Percentiles rank a stretch among this genome's conserved stretches.
Conservation (phyloP, 1,140 invertebrate species). For the Drosophila sturtevanti region DNA sequence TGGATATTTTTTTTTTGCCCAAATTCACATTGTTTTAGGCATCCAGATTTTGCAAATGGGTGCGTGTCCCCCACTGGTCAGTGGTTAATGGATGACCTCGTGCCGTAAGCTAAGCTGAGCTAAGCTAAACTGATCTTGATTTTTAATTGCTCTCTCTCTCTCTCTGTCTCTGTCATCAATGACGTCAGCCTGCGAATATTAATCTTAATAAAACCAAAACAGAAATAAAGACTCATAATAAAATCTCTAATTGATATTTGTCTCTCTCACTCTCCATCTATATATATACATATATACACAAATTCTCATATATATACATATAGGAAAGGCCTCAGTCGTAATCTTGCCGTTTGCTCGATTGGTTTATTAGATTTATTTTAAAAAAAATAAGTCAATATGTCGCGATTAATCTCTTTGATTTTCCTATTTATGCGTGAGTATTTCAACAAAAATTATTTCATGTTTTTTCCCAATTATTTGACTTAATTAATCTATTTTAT, state of each 20-base stretch:
- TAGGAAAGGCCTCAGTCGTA: conserved; percentile 34
- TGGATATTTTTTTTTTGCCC: too few species aligned
- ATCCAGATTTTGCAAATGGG: conserved; percentile 13
- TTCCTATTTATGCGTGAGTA: conserved; percentile 23
- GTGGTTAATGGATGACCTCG: background rate
- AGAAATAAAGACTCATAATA: background rate
- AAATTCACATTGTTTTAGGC: background rate
- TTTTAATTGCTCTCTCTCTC: background rate
- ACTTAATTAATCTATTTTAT: background rate
- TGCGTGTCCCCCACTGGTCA: conserved; percentile 10
- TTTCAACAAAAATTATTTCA: background rate
- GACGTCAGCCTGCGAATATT: background rate
- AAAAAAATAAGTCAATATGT: conserved; percentile 10
- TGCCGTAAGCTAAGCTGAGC: background rate
- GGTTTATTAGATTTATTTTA: background rate
- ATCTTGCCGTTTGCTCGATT: conserved; percentile 29
- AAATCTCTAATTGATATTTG: background rate
- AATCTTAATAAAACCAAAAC: background rate
- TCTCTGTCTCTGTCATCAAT: background rate
- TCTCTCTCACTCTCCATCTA: background rate
- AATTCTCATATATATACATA: conserved; percentile 15
- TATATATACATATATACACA: background rate
- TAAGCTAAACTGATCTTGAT: background rate
- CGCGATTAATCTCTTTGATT: background rate
- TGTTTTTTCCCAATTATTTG: too few species aligned